Evolutionary conservation across 2,888 invertebrate species (phyloP).

Genomic region (Balanococcus diminutus): DNA sequence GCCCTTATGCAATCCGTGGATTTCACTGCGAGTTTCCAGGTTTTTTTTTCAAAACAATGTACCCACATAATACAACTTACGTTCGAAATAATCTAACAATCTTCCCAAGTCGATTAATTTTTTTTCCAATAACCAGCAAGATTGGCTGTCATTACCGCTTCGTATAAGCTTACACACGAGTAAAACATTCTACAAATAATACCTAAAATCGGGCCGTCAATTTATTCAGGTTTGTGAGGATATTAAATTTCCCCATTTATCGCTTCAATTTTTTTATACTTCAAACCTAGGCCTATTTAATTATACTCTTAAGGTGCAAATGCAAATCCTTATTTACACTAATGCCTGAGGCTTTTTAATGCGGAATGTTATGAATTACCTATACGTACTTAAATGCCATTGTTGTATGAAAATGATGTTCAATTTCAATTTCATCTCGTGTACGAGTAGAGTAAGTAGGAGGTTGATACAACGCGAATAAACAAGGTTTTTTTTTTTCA

Average conservation of each 20-base stretch:
- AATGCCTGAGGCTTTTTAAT: slow-evolving; percentile 53
- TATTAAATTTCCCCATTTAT: slow-evolving; percentile 21
- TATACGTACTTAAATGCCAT: slow-evolving; percentile 34
- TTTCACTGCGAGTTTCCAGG: too few species aligned
- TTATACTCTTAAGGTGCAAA: slow-evolving; percentile 46
- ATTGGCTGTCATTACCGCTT: slow-evolving; percentile 51
- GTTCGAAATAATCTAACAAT: background rate
- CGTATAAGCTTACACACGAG: slow-evolving; percentile 15
- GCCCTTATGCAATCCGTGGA: too few species aligned
- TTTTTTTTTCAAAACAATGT: too few species aligned
- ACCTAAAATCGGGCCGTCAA: slow-evolving; percentile 4
- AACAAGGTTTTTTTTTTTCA: too few species aligned
- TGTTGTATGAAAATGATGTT: slow-evolving; percentile 2
- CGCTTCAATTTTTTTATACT: slow-evolving; percentile 30
- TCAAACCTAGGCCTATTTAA: too few species aligned
- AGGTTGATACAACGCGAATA: too few species aligned
- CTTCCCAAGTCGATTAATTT: background rate
- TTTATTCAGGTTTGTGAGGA: slow-evolving; percentile 40
- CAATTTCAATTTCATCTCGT: background rate
- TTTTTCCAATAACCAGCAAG: background rate
- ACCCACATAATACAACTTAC: background rate
- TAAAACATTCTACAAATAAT: background rate
- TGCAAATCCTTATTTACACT: slow-evolving; percentile 38
- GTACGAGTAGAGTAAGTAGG: background rate
- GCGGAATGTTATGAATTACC: slow-evolving; percentile 54